These are phyloP conservation scores for Dinoponera quadriceps DNA, from an alignment of 1,140 invertebrate genomes.

Conservation along the genomic window DNA sequence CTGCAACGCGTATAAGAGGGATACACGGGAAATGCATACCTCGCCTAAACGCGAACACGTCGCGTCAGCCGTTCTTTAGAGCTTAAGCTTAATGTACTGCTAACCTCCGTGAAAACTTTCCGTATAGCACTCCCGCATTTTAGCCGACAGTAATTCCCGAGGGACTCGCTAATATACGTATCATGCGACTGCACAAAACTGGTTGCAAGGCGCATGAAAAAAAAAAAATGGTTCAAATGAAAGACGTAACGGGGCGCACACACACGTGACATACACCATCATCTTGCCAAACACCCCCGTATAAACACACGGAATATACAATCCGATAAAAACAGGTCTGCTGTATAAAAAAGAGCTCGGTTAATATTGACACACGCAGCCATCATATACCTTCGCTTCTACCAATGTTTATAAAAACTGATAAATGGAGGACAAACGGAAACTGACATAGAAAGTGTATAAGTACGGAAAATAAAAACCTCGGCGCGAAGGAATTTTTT, in stretches of 20 bases:
- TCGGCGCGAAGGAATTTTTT: too few species aligned
- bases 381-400: background rate
- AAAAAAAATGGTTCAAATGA: slow-evolving; percentile 47
- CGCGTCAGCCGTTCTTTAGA: slow-evolving; percentile 55
- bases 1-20: slow-evolving; percentile 19
- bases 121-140: slow-evolving; percentile 42
- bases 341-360: background rate
- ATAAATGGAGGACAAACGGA: background rate
- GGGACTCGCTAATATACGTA: slow-evolving; percentile 53
- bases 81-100: slow-evolving; percentile 61
- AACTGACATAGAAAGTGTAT: background rate
- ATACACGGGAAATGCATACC: slow-evolving; percentile 58
- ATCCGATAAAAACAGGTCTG: slow-evolving; percentile 31
- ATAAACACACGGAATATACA: slow-evolving; percentile 11
- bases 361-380: slow-evolving; percentile 8
- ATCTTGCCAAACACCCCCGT: slow-evolving; percentile 9
- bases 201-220: slow-evolving; percentile 35
- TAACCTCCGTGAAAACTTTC: slow-evolving; percentile 61
- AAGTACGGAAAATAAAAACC: background rate
- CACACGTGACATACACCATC: background rate
- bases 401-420: background rate
- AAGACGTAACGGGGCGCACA: background rate
- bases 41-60: slow-evolving; percentile 37
- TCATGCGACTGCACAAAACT: slow-evolving; percentile 53
- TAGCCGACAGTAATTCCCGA: slow-evolving; percentile 50